phyloP scores from a whole-genome alignment of 2,888 invertebrate genomes.

The Macaria notata region DNA sequence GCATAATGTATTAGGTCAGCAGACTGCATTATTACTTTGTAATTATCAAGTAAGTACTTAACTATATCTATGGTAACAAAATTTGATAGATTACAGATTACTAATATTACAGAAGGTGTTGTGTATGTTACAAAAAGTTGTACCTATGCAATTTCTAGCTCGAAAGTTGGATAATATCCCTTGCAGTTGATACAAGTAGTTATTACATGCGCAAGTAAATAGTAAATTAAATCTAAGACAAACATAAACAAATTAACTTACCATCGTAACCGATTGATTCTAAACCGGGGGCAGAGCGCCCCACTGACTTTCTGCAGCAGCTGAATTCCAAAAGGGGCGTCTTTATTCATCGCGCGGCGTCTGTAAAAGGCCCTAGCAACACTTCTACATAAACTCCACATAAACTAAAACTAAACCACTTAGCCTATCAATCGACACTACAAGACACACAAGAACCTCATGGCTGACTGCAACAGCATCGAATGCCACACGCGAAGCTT shows the following conservation, averaged over 20 bases:
- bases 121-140: too few species aligned
- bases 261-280: conserved; percentile 85
- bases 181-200: too few species aligned
- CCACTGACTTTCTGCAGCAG: conserved; percentile 77
- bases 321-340: conserved; percentile 86
- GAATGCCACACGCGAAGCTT: conserved; percentile 11
- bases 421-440: background rate
- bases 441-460: background rate
- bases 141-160: too few species aligned
- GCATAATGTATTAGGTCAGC: too few species aligned
- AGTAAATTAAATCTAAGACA: too few species aligned
- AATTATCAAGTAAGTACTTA: too few species aligned
- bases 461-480: background rate
- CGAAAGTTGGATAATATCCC: too few species aligned
- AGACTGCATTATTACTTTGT: too few species aligned
- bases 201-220: too few species aligned
- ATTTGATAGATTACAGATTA: too few species aligned
- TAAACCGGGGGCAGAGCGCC: conserved; percentile 82
- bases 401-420: background rate
- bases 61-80: too few species aligned
- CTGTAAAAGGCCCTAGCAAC: conserved; percentile 3
- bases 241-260: conserved; percentile 56
- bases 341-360: conserved; percentile 81
- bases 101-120: too few species aligned
- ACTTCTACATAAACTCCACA: conserved; percentile 11